These are phyloP conservation scores for Reticulitermes lucifugus DNA, from an alignment of 2,888 invertebrate species.

Conservation along the genomic window DNA sequence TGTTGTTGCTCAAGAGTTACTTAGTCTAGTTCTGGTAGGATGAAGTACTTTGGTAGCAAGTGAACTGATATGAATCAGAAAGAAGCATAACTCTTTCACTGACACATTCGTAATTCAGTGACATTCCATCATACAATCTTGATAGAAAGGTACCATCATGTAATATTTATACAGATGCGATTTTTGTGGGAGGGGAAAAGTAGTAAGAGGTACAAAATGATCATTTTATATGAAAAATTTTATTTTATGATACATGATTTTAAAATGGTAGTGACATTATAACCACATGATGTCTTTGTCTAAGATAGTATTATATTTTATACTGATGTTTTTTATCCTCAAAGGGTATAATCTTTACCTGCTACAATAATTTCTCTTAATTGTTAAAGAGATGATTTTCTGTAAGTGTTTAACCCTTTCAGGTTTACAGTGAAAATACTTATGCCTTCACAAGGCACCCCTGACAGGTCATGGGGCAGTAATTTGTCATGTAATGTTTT, in stretches of 20 bases:
- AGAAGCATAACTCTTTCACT: not conserved
- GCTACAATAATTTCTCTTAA: not conserved
- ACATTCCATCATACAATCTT: slow-evolving; percentile 35
- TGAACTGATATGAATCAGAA: not conserved
- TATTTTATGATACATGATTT: not conserved
- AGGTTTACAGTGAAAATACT: no score
- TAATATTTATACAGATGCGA: slow-evolving; percentile 27
- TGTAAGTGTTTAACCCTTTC: no score
- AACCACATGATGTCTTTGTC: not conserved
- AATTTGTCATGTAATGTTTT: no score
- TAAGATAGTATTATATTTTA: slow-evolving; percentile 17
- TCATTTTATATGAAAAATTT: slow-evolving; percentile 32
- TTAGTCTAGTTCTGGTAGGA: slow-evolving; percentile 35
- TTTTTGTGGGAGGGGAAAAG: not conserved
- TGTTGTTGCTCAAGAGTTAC: slow-evolving; percentile 45
- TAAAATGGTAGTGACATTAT: not conserved
- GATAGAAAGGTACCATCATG: not conserved
- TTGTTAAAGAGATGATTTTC: not conserved
- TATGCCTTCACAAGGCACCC: no score
- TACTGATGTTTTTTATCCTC: not conserved
- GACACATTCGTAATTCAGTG: slow-evolving; percentile 11
- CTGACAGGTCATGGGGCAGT: no score
- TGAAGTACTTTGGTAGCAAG: slow-evolving; percentile 32
- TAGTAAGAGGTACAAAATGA: slow-evolving; percentile 33
- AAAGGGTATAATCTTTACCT: not conserved